Percentiles rank a stretch among this genome's conserved stretches.
Evolutionary conservation across 2,888 invertebrate species (phyloP).

Genomic region (Augochlorella aurata): DNA sequence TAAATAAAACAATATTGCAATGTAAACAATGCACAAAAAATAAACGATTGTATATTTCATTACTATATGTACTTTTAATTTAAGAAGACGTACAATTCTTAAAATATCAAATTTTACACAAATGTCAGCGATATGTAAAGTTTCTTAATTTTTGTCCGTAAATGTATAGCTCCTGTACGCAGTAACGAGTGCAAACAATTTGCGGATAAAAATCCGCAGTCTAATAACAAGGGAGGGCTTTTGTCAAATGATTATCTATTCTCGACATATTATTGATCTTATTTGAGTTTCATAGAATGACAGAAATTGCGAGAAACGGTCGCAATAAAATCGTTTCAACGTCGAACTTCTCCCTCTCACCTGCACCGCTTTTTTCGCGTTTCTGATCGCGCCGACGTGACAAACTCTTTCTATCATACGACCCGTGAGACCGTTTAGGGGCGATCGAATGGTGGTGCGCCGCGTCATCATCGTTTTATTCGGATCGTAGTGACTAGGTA

Average conservation of each 20-base stretch:
- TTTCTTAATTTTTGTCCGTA: no score
- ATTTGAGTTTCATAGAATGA: background rate
- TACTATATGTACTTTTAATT: no score
- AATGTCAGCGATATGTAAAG: no score
- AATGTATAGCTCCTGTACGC: no score
- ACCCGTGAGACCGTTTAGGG: slow-evolving; percentile 41
- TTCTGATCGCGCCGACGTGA: slow-evolving; percentile 42
- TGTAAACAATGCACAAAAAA: no score
- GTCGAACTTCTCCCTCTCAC: slow-evolving; percentile 10
- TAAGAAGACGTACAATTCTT: no score
- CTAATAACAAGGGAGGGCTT: background rate
- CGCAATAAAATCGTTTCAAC: slow-evolving; percentile 5
- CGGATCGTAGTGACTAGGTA: slow-evolving; percentile 29
- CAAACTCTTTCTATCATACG: slow-evolving; percentile 49
- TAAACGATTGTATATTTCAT: no score
- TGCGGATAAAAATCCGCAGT: background rate
- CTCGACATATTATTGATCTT: background rate
- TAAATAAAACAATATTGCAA: no score
- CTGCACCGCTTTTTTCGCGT: slow-evolving; percentile 28
- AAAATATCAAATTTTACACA: no score
- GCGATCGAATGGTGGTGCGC: slow-evolving; percentile 42
- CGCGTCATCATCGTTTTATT: slow-evolving; percentile 62
- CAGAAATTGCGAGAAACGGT: background rate
- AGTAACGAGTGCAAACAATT: no score
- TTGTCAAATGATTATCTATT: background rate